Evolutionary conservation across 2,888 invertebrate species (phyloP).

Genomic region (Graphium colonna): DNA sequence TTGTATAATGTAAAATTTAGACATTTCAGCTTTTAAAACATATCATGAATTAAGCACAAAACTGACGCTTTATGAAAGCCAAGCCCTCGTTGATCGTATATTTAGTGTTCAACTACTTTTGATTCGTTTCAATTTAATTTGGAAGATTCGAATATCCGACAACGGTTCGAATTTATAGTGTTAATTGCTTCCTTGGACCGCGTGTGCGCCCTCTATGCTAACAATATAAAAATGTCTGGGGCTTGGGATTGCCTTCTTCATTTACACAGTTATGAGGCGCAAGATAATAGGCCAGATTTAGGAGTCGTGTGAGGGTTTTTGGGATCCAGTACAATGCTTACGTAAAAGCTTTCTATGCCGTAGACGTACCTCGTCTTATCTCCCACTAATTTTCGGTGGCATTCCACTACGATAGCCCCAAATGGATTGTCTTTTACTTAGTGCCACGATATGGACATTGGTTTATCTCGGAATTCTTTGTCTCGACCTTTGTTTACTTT

Average conservation of each 20-base stretch:
- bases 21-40: too few species aligned
- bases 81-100: too few species aligned
- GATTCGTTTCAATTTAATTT: not conserved
- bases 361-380: slow-evolving; percentile 9
- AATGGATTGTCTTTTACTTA: slow-evolving; percentile 19
- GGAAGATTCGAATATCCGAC: slow-evolving; percentile 7
- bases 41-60: too few species aligned
- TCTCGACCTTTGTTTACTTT: not conserved
- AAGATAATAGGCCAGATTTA: slow-evolving; percentile 35
- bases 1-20: too few species aligned
- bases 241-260: slow-evolving; percentile 33
- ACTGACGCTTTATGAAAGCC: too few species aligned
- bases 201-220: slow-evolving; percentile 19
- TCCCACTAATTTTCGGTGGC: slow-evolving; percentile 21
- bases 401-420: not conserved
- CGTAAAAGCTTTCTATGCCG: slow-evolving; percentile 17
- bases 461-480: slow-evolving; percentile 13
- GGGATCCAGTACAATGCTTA: slow-evolving; percentile 17
- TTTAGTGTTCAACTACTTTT: not conserved
- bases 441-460: slow-evolving; percentile 8
- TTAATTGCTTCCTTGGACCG: slow-evolving; percentile 35
- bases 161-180: slow-evolving; percentile 27
- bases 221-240: slow-evolving; percentile 30
- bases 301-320: slow-evolving; percentile 22
- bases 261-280: slow-evolving; percentile 34